Evolutionary conservation across 1,140 invertebrate species (phyloP).

Genomic region (Pristionchus pacificus): DNA sequence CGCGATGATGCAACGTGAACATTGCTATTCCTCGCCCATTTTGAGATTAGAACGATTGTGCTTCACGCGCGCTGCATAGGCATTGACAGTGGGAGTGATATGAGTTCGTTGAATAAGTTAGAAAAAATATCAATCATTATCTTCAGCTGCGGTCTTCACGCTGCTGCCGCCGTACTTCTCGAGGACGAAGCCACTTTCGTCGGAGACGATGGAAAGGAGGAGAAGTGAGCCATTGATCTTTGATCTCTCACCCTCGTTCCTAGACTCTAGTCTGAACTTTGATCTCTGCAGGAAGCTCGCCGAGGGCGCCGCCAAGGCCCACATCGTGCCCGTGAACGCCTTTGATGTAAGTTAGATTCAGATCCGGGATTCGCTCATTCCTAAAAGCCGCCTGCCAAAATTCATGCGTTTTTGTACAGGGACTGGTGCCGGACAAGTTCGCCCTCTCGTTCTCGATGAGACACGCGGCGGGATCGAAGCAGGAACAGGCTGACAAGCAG

Average conservation of each 20-base stretch:
- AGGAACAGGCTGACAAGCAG: slow-evolving; percentile 50
- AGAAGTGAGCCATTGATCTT: not conserved
- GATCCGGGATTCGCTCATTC: not conserved
- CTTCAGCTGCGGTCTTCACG: not conserved
- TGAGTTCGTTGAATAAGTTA: too few relatives aligned
- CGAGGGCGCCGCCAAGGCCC: slow-evolving; percentile 28
- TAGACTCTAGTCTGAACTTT: slow-evolving; percentile 38
- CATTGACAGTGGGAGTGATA: too few relatives aligned
- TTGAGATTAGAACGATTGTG: too few relatives aligned
- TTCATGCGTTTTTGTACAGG: slow-evolving; percentile 18
- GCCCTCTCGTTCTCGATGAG: slow-evolving; percentile 53
- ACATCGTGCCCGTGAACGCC: slow-evolving; percentile 50
- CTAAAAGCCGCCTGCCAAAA: not conserved
- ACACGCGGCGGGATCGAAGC: slow-evolving; percentile 46
- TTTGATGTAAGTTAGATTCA: slow-evolving; percentile 34
- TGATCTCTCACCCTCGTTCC: slow-evolving; percentile 7
- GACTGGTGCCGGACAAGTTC: slow-evolving; percentile 50
- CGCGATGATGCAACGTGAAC: too few relatives aligned
- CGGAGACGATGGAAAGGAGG: not conserved
- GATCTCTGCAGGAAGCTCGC: slow-evolving; percentile 19
- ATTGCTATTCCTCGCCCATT: too few relatives aligned
- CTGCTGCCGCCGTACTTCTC: not conserved
- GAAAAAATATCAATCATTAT: too few relatives aligned
- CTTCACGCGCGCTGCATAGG: too few relatives aligned
- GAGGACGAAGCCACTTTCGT: not conserved